Base-by-base conservation (phyloP, 35 echinoderm and acorn worm genomes). In the Strongylocentrotus purpuratus region DNA sequence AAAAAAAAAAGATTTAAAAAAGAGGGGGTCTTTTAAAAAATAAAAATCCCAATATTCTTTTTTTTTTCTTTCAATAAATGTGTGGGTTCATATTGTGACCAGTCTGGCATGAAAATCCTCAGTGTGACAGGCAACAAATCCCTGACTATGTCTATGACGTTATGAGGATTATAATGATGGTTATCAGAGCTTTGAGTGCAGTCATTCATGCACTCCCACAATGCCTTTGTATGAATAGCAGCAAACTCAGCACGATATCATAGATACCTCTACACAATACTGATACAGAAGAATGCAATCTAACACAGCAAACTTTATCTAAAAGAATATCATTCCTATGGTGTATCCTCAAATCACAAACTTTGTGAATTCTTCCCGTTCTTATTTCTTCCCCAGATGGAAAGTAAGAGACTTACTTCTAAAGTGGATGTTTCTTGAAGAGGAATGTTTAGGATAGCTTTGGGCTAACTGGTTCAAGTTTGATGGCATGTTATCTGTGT, bases 271-370 rank as follows among this genome's bases (percentile, higher is more conserved):
- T 28, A 78, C 65, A 78, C 4, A 78, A 78, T 78, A 78, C 22
- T 78, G 65, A 78, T 78, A 78, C 65, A 78, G 28, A 28, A 78
- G 65, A 78, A 78, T 78, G 65, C 65, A 78, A 78, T 78, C 65
- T 78, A 78, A 28, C 65, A 78, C 65, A 78, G 65, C 65, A 78
- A 78, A 78, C 6, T 7, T 78, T 4, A 78, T n/a, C 65, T 78
- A 78, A 22, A 55, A 55, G 20, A 22, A 78, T 78, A 78, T 78
- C 28, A 78, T 25, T 78, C 65, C 25, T n/a, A 78, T 28, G 25
- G 4, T 78, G 28, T 4, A 8, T n/a, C 28, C 20, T 28, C 65
- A 22, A 7, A 22, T 78, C 65, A 78, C 4, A 5, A 28, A 31
- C 65, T 78, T 78, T 0, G 65, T n/a, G 0, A 78, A 28, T 78